Evolutionary conservation across 2,888 invertebrate species (phyloP), one percentile per base, ranked within the genome.

Genomic region (Papilio protenor): DNA sequence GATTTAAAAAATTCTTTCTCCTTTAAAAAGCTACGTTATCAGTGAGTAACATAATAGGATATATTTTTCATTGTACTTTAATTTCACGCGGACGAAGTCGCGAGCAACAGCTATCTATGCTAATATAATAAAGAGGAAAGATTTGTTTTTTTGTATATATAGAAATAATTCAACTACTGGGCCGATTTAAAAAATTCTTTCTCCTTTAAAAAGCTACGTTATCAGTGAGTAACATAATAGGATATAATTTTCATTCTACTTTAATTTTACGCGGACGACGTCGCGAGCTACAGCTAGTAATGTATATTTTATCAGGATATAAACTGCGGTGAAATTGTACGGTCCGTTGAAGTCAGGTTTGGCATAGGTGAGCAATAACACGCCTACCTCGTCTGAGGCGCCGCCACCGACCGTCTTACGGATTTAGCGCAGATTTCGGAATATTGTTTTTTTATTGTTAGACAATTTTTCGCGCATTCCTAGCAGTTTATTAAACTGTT

Each of bases 331-430:
- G 84, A 84, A 87, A 87, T 86, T 85, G 85, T 87, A 85, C 84
- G 81, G 86, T 87, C 84, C 85, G 84, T 84, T 85, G 85, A 85
- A 87, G 85, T 87, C 85, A 87, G 85, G 86, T 88, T 91, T 89
- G 90, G 88, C 89, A 89, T 88, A 84, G 77, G 72, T 77, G 69
- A 85, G 85, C 87, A 85, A 86, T 89, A 88, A 85, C 90, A 85
- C 90, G 89, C 89, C 89, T 89, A 90, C 90, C 89, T 79, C 73
- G 77, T 76, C 80, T 72, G 80, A 76, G 73, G 71, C 55, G 72
- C 59, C 59, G 27, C 52, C 47, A 6, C 61, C 40, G 61, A 76
- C 72, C 61, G 33, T 40, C 71, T 21, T 64, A 59, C 70, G 71
- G 47, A 78, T 72, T 49, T 66, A 75, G 33, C 75, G 12, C 71